phyloP scores from a whole-genome alignment of 2,797 vertebrate species.

The Apogon talboti region DNA sequence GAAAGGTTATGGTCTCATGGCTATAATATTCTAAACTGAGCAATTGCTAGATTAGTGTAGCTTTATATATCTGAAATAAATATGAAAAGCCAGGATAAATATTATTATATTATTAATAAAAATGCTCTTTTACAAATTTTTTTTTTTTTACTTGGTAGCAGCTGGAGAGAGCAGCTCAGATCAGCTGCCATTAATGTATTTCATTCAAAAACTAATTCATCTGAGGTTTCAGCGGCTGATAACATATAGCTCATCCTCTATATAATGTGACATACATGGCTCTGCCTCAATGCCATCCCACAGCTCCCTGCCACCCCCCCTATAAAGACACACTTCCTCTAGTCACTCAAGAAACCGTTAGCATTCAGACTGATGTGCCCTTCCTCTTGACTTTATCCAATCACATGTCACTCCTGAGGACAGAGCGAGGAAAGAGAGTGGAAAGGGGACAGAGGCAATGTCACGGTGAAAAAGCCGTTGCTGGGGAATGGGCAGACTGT shows the following conservation, averaged over 20 bases:
- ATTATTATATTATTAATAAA: too few species aligned
- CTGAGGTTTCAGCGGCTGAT: conserved; percentile 26
- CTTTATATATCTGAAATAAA: too few species aligned
- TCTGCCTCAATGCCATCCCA: conserved; percentile 5
- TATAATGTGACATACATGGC: conserved; percentile 16
- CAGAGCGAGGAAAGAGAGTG: conserved; percentile 23
- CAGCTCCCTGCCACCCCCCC: conserved; percentile 1
- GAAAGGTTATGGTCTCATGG: too few species aligned
- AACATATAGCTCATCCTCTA: conserved; percentile 7
- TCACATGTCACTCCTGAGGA: conserved; percentile 59
- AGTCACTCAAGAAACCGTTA: conserved; percentile 48
- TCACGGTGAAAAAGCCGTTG: conserved; percentile 29
- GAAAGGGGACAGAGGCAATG: conserved; percentile 29
- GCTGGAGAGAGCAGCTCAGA: too few species aligned
- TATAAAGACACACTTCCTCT: conserved; percentile 15
- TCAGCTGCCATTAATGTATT: conserved; percentile 5
- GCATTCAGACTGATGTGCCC: conserved; percentile 55
- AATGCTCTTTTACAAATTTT: too few species aligned
- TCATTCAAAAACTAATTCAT: conserved; percentile 25
- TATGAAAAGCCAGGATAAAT: too few species aligned
- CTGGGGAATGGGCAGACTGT: conserved; percentile 46
- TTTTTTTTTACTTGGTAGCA: too few species aligned
- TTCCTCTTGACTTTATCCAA: conserved; percentile 57
- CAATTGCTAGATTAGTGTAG: too few species aligned
- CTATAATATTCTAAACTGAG: too few species aligned